Base-by-base conservation (phyloP, 2,113 vertebrate genomes). In the Montifringilla adamsi region DNA sequence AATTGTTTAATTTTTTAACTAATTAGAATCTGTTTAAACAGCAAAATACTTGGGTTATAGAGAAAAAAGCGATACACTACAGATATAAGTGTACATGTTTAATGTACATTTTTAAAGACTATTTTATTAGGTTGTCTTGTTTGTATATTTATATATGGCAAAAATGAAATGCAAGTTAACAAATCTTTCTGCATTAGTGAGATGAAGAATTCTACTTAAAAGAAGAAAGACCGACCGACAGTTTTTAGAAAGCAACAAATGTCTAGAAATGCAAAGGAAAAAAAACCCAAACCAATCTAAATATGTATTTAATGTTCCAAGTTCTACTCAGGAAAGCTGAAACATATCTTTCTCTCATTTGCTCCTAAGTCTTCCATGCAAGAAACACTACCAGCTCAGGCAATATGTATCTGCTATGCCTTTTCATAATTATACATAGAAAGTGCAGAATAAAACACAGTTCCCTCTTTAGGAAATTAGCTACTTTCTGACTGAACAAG, bases 151-250 rank as follows among this genome's bases (percentile, higher is more conserved):
- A 44, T 31, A 80, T 20, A 77, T 8, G 30, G 11, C 31, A 47
- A 73, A 87, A 74, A 56, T 22, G 1, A 92, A 84, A 89, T 37
- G 10, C 31, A 84, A 79, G 37, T 70, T 58, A 53, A 15, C 11
- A 41, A 58, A 77, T 52, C 30, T 49, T 53, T 55, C 22, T 50
- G 21, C 43, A 70, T 26, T 49, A 60, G 47, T 15, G 17, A 89
- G 31, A 88, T 5, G 5, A 84, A 83, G 35, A 58, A 84, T 41
- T 59, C 16, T 5, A 4, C 10, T 35, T 46, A 41, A 41, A 55
- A 82, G 21, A 31, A 56, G 9, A 33, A 70, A 53, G 23, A 70
- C 28, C 28, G 30, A 69, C 0, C 0, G 0, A 72, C 0, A 23
- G 24, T 37, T 82, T 82, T 85, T 39, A 79, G 37, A 63, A 78